Percentiles rank a stretch among this genome's conserved stretches.
These are phyloP conservation scores for Chauna torquata DNA, from an alignment of 2,113 vertebrate genomes.

Conservation along the genomic window DNA sequence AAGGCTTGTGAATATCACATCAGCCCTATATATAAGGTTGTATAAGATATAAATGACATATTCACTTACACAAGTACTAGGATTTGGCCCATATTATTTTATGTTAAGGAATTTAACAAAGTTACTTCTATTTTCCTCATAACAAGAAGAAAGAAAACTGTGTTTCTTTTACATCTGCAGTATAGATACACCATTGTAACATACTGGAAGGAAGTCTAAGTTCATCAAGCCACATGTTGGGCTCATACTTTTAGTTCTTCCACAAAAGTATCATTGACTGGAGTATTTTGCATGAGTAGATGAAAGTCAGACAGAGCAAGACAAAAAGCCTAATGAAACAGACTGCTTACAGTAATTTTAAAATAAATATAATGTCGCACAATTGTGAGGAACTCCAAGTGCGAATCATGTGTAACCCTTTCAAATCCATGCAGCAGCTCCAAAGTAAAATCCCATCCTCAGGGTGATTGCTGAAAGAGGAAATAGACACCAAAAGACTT, in stretches of 20 bases:
- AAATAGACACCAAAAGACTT: background rate
- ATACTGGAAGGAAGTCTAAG: background rate
- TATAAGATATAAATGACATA: background rate
- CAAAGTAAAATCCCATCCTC: background rate
- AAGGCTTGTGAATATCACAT: background rate
- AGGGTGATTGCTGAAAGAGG: background rate
- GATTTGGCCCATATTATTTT: background rate
- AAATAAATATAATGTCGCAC: background rate
- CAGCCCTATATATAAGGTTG: background rate
- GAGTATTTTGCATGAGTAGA: background rate
- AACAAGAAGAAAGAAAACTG: background rate
- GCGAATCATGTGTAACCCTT: background rate
- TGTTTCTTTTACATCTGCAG: background rate
- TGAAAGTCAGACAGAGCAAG: background rate
- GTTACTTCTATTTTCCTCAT: background rate
- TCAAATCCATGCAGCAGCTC: background rate
- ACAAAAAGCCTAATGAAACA: background rate
- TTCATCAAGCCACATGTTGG: background rate
- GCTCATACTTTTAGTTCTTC: background rate
- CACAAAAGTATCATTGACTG: constrained; percentile 10
- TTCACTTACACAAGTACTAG: background rate
- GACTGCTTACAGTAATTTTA: background rate
- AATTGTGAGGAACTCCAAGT: background rate
- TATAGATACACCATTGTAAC: background rate
- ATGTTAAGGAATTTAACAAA: background rate